Percentiles rank a stretch among this genome's conserved stretches.
Conservation (phyloP, 2,113 vertebrate genomes). For the Otocyon megalotis region DNA sequence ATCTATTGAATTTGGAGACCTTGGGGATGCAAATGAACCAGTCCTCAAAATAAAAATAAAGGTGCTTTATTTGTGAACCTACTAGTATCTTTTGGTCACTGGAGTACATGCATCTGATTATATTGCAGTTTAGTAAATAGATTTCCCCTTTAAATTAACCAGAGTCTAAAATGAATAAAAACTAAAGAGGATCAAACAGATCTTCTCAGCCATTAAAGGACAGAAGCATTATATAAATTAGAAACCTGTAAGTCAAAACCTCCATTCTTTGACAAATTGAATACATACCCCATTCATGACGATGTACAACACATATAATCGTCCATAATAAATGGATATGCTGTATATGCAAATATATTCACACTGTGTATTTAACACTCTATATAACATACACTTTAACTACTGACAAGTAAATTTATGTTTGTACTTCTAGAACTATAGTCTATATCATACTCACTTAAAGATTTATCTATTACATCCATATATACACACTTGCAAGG, state of each 20-base stretch:
- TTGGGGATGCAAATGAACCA: neutral
- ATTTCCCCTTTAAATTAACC: conserved; percentile 23
- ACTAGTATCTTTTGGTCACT: neutral
- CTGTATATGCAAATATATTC: neutral
- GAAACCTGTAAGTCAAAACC: neutral
- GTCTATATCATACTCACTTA: neutral
- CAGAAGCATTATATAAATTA: neutral
- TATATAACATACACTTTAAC: neutral
- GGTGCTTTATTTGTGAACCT: neutral
- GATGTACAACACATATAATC: neutral
- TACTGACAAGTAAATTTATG: neutral
- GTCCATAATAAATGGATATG: neutral
- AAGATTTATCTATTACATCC: neutral
- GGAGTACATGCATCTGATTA: neutral
- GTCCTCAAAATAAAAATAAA: neutral
- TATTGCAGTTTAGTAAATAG: neutral
- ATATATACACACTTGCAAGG: neutral
- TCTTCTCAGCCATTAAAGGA: neutral
- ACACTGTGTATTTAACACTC: neutral
- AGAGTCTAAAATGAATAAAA: neutral
- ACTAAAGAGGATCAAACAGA: neutral
- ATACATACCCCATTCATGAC: neutral
- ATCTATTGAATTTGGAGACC: neutral
- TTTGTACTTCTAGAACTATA: neutral
- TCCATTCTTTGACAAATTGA: neutral